Evolutionary conservation across 2,888 invertebrate species (phyloP), one percentile per base, ranked within the genome.

Genomic region (Syrphus vitripennis): DNA sequence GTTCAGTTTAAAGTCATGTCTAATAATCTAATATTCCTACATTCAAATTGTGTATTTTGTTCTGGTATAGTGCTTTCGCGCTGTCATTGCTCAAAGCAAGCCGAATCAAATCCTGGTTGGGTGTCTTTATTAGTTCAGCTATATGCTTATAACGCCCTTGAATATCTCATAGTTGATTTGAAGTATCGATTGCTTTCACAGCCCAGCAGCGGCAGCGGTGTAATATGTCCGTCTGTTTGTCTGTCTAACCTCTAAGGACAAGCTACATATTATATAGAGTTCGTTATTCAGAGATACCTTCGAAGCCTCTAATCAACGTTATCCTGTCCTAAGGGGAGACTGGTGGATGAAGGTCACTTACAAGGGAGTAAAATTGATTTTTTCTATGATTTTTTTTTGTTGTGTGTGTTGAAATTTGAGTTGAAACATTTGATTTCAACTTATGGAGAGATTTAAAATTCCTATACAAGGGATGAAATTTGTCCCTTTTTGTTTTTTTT

Each of bases 111-210:
- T 16, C 26, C 16, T 14, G 14, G 4, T n/a, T 10, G 4, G 34
- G 26, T 42, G 26, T 24, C 42, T 26, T 26, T 61, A n/a, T 61
- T 40, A 61, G n/a, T 61, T 21, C 24, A 40, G 69, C 69, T 55
- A 34, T 55, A 63, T 16, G 40, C 26, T 55, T 31, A n/a, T n/a
- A 34, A 34, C 21, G 78, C n/a, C 65, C 72, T 57, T 72, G 79
- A n/a, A n/a, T 55, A 29, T 57, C 48, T n/a, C 16, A 24, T 19
- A 71, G 40, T 63, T 74, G 37, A 29, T 63, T 48, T 34, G 45
- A 9, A 12, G 24, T 72, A 79, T 67, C 65, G 67, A 61, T 69
- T 59, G 48, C 48, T 42, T 34, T 55, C n/a, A 5, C 16, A 5
- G 57, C 45, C 4, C 34, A 10, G 9, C 7, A 12, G 10, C 9